Evolutionary conservation across 1,140 invertebrate genomes (phyloP).

Genomic region (Odontomachus brunneus): DNA sequence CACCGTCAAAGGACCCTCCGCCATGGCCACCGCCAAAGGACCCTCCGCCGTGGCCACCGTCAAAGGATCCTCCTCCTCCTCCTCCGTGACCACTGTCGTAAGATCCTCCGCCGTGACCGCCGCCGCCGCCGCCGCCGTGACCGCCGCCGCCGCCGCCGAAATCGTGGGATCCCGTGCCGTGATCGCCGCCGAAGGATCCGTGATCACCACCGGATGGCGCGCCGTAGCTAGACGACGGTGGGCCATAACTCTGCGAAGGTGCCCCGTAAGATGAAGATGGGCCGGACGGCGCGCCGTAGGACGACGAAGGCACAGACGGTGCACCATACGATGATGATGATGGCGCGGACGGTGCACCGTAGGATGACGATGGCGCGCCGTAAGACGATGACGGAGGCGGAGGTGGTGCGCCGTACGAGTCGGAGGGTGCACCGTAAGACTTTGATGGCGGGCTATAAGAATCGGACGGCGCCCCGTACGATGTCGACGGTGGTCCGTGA

Average conservation of each 20-base stretch:
- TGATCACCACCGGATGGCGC: constrained; percentile 3
- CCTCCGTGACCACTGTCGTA: background rate
- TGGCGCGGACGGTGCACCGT: constrained; percentile 52
- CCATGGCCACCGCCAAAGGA: constrained; percentile 21
- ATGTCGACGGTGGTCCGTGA: constrained; percentile 60
- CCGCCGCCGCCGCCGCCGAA: constrained; percentile 29
- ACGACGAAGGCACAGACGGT: constrained; percentile 45
- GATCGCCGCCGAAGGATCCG: constrained; percentile 43
- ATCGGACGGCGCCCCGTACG: constrained; percentile 61
- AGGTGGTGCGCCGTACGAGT: constrained; percentile 70
- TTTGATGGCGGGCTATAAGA: constrained; percentile 59
- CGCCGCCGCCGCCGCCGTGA: constrained; percentile 40
- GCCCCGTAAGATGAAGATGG: constrained; percentile 53
- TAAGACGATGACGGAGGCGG: constrained; percentile 61
- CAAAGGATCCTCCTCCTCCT: constrained; percentile 2
- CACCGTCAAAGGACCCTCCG: constrained; percentile 9
- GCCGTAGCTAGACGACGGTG: constrained; percentile 41
- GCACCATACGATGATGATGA: constrained; percentile 58
- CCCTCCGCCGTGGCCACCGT: constrained; percentile 17
- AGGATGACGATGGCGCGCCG: constrained; percentile 59
- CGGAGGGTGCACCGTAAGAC: constrained; percentile 65
- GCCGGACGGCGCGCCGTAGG: constrained; percentile 67
- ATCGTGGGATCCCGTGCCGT: constrained; percentile 33
- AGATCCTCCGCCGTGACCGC: constrained; percentile 34
- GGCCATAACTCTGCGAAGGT: constrained; percentile 44